Base-by-base conservation (phyloP, 2,888 invertebrate genomes). In the Macrophya alboannulata region DNA sequence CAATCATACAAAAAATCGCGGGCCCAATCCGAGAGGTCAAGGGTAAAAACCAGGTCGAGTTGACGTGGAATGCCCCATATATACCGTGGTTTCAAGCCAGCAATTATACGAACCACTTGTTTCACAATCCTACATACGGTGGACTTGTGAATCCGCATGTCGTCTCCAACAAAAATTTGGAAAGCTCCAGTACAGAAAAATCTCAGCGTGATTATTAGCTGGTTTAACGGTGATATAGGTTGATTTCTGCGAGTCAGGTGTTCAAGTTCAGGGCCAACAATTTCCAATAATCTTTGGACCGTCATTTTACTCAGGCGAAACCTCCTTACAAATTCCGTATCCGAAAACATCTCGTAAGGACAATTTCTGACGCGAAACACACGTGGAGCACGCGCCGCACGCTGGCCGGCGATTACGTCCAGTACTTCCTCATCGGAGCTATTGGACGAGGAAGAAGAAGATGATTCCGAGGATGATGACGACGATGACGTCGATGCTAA, bases 401-500 rank as follows among this genome's bases (percentile, higher is more conserved):
- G 21, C 17, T 59, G 9, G n/a, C 17, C 59, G 59, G 17, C 59
- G 21, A 59, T 59, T 21, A 59, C 21, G 59, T 59, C 59, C 59
- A 59, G 59, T 17, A 59, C 17, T 59, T 21, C 59, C 59, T 59
- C 59, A 21, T 59, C 59, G n/a, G 59, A 59, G 9, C 21, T 21
- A 59, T 59, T 6, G 21, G 59, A 59, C 21, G 59, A 59, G 17
- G 6, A 59, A 59, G n/a, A 21, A 59, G 59, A 59, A 59, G 59
- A 48, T 48, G 48, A 48, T 15, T 9, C 9, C 15, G 48, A 59
- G 4, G 59, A 59, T 55, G n/a, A 55, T 55, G n/a, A 55, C 17
- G n/a, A 55, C n/a, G 55, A 55, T 55, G 55, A 55, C n/a, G n/a
- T 55, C n/a, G 55, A 55, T n/a, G 55, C 55, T n/a, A n/a, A 55